Conservation (phyloP, 1,140 invertebrate species). For the Cotesia vestalis region DNA sequence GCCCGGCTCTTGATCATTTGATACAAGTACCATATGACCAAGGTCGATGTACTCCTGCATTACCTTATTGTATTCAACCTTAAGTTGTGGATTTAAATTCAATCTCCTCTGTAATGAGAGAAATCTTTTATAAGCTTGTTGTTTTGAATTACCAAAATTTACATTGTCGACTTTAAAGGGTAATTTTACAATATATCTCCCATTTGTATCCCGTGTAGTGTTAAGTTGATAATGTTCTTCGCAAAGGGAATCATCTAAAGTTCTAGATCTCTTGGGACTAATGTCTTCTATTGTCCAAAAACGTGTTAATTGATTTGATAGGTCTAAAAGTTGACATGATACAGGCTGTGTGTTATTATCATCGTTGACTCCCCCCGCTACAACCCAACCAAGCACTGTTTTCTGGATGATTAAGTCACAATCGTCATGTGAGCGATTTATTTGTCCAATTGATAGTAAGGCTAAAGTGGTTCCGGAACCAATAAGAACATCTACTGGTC, state of each 20-base stretch:
- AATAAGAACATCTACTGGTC: constrained; percentile 33
- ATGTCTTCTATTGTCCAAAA: constrained; percentile 31
- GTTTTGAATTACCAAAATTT: constrained; percentile 30
- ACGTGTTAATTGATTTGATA: constrained; percentile 25
- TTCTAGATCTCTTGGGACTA: not conserved
- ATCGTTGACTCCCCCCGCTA: constrained; percentile 25
- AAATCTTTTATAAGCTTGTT: constrained; percentile 26
- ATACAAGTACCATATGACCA: constrained; percentile 41
- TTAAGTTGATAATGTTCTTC: constrained; percentile 30
- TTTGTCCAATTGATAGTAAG: constrained; percentile 31
- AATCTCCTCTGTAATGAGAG: constrained; percentile 23
- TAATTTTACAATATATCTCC: constrained; percentile 28
- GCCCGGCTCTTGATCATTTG: constrained; percentile 11
- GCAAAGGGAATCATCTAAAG: constrained; percentile 10
- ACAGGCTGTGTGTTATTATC: not conserved
- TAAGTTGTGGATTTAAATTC: constrained; percentile 28
- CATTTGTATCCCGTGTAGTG: constrained; percentile 8
- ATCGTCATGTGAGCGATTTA: constrained; percentile 25
- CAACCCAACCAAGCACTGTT: constrained; percentile 33
- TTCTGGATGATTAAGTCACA: constrained; percentile 29
- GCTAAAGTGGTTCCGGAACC: constrained; percentile 33
- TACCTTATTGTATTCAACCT: constrained; percentile 29
- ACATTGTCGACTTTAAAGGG: constrained; percentile 27
- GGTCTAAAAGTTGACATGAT: constrained; percentile 29
- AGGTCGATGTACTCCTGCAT: constrained; percentile 48